Conservation (phyloP, 2,797 vertebrate genomes). For the Psittacula echo region DNA sequence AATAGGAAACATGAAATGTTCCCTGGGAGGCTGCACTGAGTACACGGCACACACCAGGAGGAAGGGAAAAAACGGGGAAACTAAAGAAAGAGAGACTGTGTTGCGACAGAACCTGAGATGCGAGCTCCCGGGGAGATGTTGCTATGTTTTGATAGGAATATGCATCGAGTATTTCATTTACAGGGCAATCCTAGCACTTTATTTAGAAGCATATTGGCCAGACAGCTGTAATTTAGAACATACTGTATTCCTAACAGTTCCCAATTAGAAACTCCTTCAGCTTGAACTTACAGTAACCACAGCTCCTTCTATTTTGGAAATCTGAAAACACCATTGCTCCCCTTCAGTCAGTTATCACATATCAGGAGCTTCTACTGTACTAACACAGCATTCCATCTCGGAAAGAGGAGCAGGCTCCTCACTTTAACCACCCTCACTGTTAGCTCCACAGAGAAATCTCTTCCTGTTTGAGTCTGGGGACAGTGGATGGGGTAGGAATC, state of each 20-base stretch:
- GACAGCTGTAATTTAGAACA: slow-evolving; percentile 62
- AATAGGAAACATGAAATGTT: slow-evolving; percentile 7
- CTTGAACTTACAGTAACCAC: slow-evolving; percentile 46
- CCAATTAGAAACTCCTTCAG: slow-evolving; percentile 52
- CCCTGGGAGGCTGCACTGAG: background rate
- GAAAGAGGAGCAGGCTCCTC: background rate
- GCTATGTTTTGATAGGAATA: slow-evolving; percentile 39
- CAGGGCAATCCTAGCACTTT: slow-evolving; percentile 53
- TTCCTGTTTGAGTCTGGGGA: background rate
- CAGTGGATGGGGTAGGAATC: background rate
- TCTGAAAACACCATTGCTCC: background rate
- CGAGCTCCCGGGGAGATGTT: slow-evolving; percentile 1
- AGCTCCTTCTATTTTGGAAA: slow-evolving; percentile 19
- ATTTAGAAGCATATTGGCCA: slow-evolving; percentile 59
- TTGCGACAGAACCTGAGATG: background rate
- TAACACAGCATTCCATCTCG: background rate
- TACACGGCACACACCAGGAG: background rate
- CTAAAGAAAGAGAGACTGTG: background rate
- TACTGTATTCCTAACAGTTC: slow-evolving; percentile 48
- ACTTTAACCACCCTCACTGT: background rate
- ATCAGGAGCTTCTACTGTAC: background rate
- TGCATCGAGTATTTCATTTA: slow-evolving; percentile 3
- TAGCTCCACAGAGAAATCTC: background rate
- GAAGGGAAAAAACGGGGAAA: background rate
- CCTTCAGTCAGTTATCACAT: background rate